A percentile compares a stretch with the other conserved stretches of the same genome.
These are phyloP conservation scores for Oreocharis arfaki DNA, from an alignment of 2,113 vertebrate species.

Conservation along the genomic window DNA sequence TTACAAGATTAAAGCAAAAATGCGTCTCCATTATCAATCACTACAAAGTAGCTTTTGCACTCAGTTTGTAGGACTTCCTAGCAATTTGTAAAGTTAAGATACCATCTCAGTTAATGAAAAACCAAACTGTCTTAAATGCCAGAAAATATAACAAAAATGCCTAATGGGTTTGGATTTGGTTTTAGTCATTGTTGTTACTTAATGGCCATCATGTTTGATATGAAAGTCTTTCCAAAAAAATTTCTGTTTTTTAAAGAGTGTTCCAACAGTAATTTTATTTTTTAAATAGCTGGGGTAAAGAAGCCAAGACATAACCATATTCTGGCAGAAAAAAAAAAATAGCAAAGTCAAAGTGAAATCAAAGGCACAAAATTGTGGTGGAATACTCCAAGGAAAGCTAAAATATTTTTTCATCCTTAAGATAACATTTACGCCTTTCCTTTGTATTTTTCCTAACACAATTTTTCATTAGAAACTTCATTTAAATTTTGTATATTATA, in stretches of 20 bases:
- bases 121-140: neutral
- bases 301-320: neutral
- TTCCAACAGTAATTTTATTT: neutral
- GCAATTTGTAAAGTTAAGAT: neutral
- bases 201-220: neutral
- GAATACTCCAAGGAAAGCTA: neutral
- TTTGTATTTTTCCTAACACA: neutral
- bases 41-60: neutral
- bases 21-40: neutral
- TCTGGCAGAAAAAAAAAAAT: neutral
- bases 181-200: neutral
- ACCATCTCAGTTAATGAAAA: neutral
- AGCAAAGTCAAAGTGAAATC: neutral
- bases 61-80: neutral
- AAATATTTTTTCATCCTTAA: neutral
- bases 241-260: neutral
- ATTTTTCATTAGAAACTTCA: neutral
- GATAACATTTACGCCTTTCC: neutral
- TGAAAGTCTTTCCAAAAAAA: neutral
- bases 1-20: neutral
- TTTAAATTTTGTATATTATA: neutral
- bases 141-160: neutral
- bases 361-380: neutral
- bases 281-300: neutral
- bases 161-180: neutral